A percentile compares a stretch with the other conserved stretches of the same genome.
phyloP scores from a whole-genome alignment of 2,113 vertebrate species.

The Sorex araneus region DNA sequence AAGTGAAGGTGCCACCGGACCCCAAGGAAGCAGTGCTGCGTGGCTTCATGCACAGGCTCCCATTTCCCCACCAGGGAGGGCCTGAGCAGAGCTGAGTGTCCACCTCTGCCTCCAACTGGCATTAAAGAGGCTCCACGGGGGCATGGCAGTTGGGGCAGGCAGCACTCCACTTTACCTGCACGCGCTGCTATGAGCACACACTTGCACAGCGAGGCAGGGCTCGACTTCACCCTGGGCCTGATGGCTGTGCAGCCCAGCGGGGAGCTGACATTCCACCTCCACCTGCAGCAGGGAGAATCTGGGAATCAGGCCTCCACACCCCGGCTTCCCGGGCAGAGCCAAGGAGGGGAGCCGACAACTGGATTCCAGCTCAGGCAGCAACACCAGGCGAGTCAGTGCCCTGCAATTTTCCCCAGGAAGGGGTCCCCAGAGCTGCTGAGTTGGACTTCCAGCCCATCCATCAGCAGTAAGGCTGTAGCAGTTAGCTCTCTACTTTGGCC shows the following conservation, averaged over 20 bases:
- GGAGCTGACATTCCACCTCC: not conserved
- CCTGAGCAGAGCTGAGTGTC: not conserved
- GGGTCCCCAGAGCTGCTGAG: not conserved
- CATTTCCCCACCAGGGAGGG: not conserved
- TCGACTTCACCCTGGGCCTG: not conserved
- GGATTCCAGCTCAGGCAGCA: not conserved
- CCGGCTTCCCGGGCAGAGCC: not conserved
- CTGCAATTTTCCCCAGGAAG: not conserved
- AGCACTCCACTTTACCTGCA: not conserved
- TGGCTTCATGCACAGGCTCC: not conserved
- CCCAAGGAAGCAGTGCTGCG: no score
- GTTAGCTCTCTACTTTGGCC: not conserved
- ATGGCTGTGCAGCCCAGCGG: not conserved
- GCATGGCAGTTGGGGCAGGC: not conserved
- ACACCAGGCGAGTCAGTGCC: not conserved
- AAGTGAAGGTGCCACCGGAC: no score
- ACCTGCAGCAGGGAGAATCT: not conserved
- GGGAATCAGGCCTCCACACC: not conserved
- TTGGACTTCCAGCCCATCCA: not conserved
- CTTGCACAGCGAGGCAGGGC: not conserved
- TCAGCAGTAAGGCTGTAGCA: not conserved
- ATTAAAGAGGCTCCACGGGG: not conserved
- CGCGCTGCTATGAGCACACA: not conserved
- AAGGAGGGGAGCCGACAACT: not conserved
- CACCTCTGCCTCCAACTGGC: not conserved